Percentiles rank a stretch among this genome's conserved stretches.
Conservation (phyloP, 2,797 vertebrate species). For the Mycteria americana region DNA sequence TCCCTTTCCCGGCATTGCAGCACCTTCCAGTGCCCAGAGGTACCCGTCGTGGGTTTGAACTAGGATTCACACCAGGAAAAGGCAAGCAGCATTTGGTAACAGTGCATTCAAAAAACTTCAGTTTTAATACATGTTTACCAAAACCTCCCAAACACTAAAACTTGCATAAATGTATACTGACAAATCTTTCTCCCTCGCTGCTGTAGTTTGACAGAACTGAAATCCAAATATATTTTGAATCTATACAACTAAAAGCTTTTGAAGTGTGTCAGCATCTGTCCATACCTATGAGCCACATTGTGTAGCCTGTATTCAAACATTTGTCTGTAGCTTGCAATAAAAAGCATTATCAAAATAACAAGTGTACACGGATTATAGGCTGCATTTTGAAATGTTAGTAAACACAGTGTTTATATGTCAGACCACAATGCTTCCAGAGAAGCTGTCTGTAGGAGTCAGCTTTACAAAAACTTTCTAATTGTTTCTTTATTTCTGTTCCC, state of each 20-base stretch:
- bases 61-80: not conserved
- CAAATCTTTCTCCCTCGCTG: not conserved
- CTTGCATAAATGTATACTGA: constrained; percentile 16
- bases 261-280: constrained; percentile 35
- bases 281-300: constrained; percentile 11
- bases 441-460: constrained; percentile 42
- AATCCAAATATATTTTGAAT: constrained; percentile 26
- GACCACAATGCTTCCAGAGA: constrained; percentile 68
- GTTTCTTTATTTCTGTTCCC: constrained; percentile 54
- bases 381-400: constrained; percentile 76
- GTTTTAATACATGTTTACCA: constrained; percentile 3
- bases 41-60: not conserved
- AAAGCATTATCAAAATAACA: constrained; percentile 72
- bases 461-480: constrained; percentile 39
- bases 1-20: not conserved
- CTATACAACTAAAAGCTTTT: constrained; percentile 32
- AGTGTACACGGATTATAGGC: constrained; percentile 70
- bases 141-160: constrained; percentile 32
- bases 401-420: constrained; percentile 75
- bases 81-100: not conserved
- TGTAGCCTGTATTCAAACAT: constrained; percentile 21
- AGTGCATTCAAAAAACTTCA: not conserved
- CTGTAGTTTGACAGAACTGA: constrained; percentile 15
- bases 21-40: not conserved
- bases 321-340: constrained; percentile 43